These are phyloP conservation scores for Plagiodera versicolora DNA, from an alignment of 2,888 invertebrate species.

Conservation along the genomic window DNA sequence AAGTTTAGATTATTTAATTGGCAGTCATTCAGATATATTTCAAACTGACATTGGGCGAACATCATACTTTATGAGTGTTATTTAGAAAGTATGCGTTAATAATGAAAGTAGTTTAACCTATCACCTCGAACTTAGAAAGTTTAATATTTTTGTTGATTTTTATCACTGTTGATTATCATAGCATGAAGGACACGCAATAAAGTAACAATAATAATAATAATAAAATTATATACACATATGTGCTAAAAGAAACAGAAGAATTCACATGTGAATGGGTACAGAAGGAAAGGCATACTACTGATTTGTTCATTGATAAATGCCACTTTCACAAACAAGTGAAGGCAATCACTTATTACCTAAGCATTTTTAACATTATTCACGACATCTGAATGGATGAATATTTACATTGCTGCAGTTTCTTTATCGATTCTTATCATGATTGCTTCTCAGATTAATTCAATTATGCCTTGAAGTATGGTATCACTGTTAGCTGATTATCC, in stretches of 20 bases:
- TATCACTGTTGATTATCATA: no score
- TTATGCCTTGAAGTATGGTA: neutral
- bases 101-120: no score
- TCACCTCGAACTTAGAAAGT: no score
- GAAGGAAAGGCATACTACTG: neutral
- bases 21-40: no score
- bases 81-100: no score
- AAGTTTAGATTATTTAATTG: no score
- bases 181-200: no score
- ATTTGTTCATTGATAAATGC: slow-evolving; percentile 7
- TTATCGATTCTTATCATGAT: neutral
- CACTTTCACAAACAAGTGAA: slow-evolving; percentile 3
- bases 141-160: no score
- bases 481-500: neutral
- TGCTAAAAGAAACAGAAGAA: neutral
- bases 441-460: neutral
- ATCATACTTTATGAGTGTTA: no score
- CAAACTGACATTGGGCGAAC: no score
- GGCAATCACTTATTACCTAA: neutral
- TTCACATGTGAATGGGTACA: neutral
- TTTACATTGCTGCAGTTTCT: neutral
- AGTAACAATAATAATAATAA: no score
- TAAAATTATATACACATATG: no score
- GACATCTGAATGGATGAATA: neutral
- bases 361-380: neutral